These are phyloP conservation scores for Salvelinus namaycush DNA, from an alignment of 2,113 vertebrate genomes.

Conservation along the genomic window DNA sequence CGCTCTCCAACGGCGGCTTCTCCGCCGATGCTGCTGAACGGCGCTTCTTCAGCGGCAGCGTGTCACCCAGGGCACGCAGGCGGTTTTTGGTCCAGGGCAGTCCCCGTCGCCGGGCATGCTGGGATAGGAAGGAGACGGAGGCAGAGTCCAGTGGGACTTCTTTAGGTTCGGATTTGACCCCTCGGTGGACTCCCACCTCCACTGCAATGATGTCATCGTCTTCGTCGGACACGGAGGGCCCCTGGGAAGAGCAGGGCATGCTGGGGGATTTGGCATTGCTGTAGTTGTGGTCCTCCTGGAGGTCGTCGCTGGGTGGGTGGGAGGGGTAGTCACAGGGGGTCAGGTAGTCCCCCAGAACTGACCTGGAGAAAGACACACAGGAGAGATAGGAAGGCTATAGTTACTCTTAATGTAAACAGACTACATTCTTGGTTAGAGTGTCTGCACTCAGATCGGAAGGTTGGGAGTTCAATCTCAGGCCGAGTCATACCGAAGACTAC, in stretches of 20 bases:
- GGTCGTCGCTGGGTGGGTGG: conserved; percentile 86
- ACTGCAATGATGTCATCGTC: conserved; percentile 82
- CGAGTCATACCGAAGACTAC: no score
- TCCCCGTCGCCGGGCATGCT: conserved; percentile 74
- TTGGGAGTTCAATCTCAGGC: no score
- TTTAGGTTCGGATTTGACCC: conserved; percentile 84
- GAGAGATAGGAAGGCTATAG: conserved; percentile 62
- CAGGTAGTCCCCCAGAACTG: conserved; percentile 80
- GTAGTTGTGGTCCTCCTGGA: conserved; percentile 95
- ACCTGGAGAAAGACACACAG: conserved; percentile 66
- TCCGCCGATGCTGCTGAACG: conserved; percentile 80
- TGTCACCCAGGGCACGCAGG: conserved; percentile 84
- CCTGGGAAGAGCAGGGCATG: conserved; percentile 69
- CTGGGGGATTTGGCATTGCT: conserved; percentile 88
- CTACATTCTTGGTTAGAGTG: conserved; percentile 28
- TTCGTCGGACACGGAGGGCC: conserved; percentile 57
- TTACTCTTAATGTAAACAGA: not conserved
- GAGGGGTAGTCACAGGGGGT: conserved; percentile 86
- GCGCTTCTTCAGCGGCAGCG: conserved; percentile 97
- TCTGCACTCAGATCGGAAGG: no score
- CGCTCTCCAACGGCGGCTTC: conserved; percentile 89
- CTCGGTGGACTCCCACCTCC: conserved; percentile 55
- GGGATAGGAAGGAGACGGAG: conserved; percentile 79
- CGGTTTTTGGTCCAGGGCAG: conserved; percentile 89
- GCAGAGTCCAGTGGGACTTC: conserved; percentile 84